These are phyloP conservation scores for Peromyscus attwateri DNA, from an alignment of 2,797 vertebrate genomes.

Conservation along the genomic window DNA sequence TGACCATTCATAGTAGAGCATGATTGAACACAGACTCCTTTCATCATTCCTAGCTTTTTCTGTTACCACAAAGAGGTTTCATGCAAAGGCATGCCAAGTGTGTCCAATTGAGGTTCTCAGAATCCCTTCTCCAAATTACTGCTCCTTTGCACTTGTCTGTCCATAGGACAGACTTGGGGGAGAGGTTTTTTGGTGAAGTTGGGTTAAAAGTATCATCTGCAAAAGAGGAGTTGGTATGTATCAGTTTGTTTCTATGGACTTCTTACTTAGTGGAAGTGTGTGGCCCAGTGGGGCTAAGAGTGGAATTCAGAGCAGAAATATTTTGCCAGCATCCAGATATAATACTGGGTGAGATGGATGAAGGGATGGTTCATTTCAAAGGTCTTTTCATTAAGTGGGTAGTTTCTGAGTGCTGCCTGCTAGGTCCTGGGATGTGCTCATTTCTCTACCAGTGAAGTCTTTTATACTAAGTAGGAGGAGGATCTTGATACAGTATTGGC, in stretches of 20 bases:
- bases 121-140: not conserved
- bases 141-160: not conserved
- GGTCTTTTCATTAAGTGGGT: slow-evolving; percentile 14
- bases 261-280: not conserved
- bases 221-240: not conserved
- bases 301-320: not conserved
- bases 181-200: slow-evolving; percentile 10
- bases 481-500: slow-evolving; percentile 35
- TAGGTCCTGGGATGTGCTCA: slow-evolving; percentile 17
- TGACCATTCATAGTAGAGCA: not conserved
- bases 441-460: slow-evolving; percentile 20
- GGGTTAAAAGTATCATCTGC: slow-evolving; percentile 2
- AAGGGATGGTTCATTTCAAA: slow-evolving; percentile 6
- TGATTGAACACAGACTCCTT: not conserved
- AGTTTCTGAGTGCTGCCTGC: slow-evolving; percentile 3
- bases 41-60: not conserved
- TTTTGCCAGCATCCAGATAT: not conserved
- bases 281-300: not conserved
- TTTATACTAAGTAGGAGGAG: not conserved
- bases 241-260: not conserved
- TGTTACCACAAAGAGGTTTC: not conserved
- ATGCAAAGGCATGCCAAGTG: not conserved
- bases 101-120: not conserved
- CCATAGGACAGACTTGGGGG: not conserved
- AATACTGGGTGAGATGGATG: slow-evolving; percentile 13